Conservation (phyloP, 2,113 vertebrate genomes). For the Prietella phreatophila region DNA sequence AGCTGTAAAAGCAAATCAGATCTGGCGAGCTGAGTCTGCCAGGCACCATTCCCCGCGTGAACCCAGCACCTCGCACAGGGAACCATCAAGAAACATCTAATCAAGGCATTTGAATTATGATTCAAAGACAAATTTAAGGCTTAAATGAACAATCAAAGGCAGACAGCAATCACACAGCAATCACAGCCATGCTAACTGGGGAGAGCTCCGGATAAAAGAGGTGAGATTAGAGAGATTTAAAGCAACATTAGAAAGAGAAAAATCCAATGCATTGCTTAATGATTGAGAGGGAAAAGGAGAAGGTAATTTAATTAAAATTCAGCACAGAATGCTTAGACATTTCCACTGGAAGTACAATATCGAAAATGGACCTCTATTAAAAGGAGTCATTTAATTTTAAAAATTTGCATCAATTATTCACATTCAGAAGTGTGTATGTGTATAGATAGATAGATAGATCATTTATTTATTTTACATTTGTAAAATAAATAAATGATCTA, state of each 20-base stretch:
- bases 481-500: no score
- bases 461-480: no score
- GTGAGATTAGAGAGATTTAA: slow-evolving; percentile 75
- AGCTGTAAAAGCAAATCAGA: slow-evolving; percentile 55
- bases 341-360: slow-evolving; percentile 67
- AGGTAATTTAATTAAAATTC: slow-evolving; percentile 75
- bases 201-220: slow-evolving; percentile 75
- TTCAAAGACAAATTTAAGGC: slow-evolving; percentile 77
- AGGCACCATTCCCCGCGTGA: slow-evolving; percentile 52
- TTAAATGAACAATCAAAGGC: slow-evolving; percentile 76
- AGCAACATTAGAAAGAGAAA: slow-evolving; percentile 79
- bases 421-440: no score
- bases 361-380: slow-evolving; percentile 68
- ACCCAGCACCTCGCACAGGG: slow-evolving; percentile 40
- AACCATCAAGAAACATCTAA: slow-evolving; percentile 62
- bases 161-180: slow-evolving; percentile 67
- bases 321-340: slow-evolving; percentile 62
- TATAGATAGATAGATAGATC: no score
- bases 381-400: slow-evolving; percentile 70
- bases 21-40: slow-evolving; percentile 48
- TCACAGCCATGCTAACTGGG: slow-evolving; percentile 76
- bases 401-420: not conserved
- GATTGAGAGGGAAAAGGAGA: slow-evolving; percentile 61
- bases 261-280: slow-evolving; percentile 74
- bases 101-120: slow-evolving; percentile 78